These are phyloP conservation scores for Salmo trutta DNA, from an alignment of 2,797 vertebrate species.

Conservation along the genomic window DNA sequence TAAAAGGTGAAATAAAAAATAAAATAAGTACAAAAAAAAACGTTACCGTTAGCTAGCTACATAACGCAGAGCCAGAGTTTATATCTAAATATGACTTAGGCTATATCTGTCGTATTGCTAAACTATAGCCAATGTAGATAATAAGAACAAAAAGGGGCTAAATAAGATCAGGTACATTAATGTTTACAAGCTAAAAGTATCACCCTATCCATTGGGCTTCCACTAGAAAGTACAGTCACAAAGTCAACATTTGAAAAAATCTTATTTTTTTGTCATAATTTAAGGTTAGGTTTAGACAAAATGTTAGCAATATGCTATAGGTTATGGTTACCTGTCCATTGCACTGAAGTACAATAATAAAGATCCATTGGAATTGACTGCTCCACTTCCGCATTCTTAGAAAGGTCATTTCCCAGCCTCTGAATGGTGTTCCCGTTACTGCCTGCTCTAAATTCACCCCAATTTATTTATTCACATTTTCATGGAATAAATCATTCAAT, in stretches of 20 bases:
- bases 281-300: no score
- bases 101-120: background rate
- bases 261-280: no score
- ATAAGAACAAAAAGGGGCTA: background rate
- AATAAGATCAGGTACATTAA: background rate
- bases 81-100: background rate
- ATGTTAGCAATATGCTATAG: no score
- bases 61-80: background rate
- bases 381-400: conserved; percentile 14
- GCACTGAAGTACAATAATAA: no score
- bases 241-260: no score
- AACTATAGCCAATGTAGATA: background rate
- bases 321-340: no score
- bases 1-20: no score
- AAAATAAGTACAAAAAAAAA: rapidly evolving
- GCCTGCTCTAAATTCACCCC: background rate
- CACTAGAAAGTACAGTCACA: no score
- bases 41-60: background rate
- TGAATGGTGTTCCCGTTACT: background rate
- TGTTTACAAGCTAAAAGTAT: background rate
- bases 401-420: background rate
- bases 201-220: background rate
- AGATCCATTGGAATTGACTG: background rate
- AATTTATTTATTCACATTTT: background rate
- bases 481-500: background rate